These are phyloP conservation scores for Serripes groenlandicus DNA, from an alignment of 2,888 invertebrate species.

Conservation along the genomic window DNA sequence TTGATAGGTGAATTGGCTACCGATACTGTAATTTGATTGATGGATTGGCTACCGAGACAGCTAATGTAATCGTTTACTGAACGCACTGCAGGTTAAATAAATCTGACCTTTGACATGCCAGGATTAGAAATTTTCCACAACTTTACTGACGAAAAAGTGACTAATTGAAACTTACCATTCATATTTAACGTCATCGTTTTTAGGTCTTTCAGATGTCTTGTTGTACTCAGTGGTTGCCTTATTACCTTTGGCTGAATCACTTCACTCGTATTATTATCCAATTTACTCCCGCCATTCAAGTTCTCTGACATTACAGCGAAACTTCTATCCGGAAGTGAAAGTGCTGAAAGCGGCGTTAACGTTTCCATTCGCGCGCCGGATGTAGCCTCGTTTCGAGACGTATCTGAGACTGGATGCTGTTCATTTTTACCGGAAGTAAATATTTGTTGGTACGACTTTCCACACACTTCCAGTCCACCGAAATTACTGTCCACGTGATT, in stretches of 20 bases:
- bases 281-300: conserved; percentile 1
- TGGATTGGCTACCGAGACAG: too few relatives aligned
- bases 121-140: background rate
- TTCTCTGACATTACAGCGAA: background rate
- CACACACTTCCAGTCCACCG: conserved; percentile 63
- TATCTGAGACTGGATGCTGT: background rate
- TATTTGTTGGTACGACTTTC: conserved; percentile 59
- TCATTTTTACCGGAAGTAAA: conserved; percentile 7
- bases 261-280: conserved; percentile 3
- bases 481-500: conserved; percentile 25
- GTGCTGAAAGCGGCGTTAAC: conserved; percentile 1
- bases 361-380: background rate
- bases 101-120: too few relatives aligned
- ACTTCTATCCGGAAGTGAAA: conserved; percentile 2
- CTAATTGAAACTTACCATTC: conserved; percentile 20
- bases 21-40: too few relatives aligned
- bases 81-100: too few relatives aligned
- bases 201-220: conserved; percentile 27
- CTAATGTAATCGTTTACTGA: too few relatives aligned
- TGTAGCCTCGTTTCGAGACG: background rate
- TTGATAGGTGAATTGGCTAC: background rate
- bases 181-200: conserved; percentile 24
- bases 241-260: conserved; percentile 21
- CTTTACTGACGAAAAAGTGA: background rate
- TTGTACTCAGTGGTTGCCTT: conserved; percentile 23